Evolutionary conservation across 2,888 invertebrate genomes (phyloP).

Genomic region (Schrankia costaestrigalis): DNA sequence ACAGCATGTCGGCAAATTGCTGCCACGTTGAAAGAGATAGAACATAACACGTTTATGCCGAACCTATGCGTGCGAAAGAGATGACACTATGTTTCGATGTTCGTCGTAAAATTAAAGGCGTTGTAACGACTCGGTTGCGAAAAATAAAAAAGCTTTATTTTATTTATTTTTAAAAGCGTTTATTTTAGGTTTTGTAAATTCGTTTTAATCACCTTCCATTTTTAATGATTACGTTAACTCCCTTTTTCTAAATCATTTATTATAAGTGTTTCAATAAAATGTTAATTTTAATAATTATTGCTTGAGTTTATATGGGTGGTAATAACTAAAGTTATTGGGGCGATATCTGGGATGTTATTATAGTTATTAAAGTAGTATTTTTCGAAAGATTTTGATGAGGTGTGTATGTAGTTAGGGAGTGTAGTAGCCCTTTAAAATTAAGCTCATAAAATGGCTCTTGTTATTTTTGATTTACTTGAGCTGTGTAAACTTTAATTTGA

Average conservation of each 20-base stretch:
- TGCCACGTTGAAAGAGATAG: constrained; percentile 51
- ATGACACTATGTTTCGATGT: constrained; percentile 9
- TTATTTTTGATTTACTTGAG: no score
- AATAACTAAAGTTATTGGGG: no score
- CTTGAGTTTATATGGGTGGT: constrained; percentile 28
- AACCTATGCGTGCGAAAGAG: constrained; percentile 33
- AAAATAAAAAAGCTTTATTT: constrained; percentile 42
- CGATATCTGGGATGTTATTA: no score
- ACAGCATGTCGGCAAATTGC: constrained; percentile 78
- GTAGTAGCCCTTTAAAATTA: no score
- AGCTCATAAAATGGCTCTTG: no score
- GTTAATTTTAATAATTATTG: constrained; percentile 61
- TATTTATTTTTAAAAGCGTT: constrained; percentile 67
- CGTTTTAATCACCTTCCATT: constrained; percentile 60
- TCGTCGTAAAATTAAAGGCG: constrained; percentile 51
- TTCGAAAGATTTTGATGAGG: no score
- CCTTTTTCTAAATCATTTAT: constrained; percentile 59
- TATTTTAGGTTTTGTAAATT: constrained; percentile 67
- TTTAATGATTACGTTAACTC: constrained; percentile 48
- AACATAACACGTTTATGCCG: constrained; percentile 9
- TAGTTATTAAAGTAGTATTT: no score
- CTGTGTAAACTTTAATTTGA: no score
- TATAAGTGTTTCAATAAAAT: constrained; percentile 69
- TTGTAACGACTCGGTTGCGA: constrained; percentile 48
- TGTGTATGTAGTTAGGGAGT: no score